phyloP scores from a whole-genome alignment of 1,140 invertebrate genomes.

The Prorops nasuta region DNA sequence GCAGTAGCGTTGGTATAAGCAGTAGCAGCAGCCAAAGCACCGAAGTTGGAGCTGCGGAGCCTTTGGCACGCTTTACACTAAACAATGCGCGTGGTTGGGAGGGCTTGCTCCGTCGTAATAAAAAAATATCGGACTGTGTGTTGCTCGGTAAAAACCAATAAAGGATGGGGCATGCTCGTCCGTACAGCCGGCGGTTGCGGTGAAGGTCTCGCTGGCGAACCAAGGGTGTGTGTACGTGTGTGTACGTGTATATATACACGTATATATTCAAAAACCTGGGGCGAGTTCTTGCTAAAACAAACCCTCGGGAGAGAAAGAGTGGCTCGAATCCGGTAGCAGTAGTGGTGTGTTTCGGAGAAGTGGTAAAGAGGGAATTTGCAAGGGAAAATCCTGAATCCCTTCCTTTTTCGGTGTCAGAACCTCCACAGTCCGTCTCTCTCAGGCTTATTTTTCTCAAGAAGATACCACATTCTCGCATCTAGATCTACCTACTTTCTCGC shows the following conservation, averaged over 20 bases:
- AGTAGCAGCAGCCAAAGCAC: too few relatives aligned
- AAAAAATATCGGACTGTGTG: constrained; percentile 42
- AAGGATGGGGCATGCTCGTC: constrained; percentile 45
- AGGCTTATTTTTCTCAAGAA: constrained; percentile 24
- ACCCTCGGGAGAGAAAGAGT: constrained; percentile 36
- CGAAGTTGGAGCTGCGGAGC: too few relatives aligned
- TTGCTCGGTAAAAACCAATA: constrained; percentile 54
- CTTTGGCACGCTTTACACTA: constrained; percentile 30
- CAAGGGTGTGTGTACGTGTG: constrained; percentile 13
- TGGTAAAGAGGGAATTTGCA: constrained; percentile 55
- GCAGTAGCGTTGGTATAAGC: too few relatives aligned
- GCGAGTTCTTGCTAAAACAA: constrained; percentile 52
- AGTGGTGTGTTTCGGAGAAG: constrained; percentile 40
- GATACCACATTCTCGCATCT: too few relatives aligned
- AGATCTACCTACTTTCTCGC: too few relatives aligned
- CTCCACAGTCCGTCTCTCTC: constrained; percentile 39
- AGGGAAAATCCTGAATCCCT: constrained; percentile 45
- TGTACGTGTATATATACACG: constrained; percentile 4
- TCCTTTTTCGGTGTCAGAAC: constrained; percentile 42
- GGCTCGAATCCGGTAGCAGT: constrained; percentile 21
- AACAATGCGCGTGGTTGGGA: constrained; percentile 26
- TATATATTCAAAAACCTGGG: constrained; percentile 28
- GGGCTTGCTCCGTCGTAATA: constrained; percentile 33
- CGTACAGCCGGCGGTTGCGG: constrained; percentile 45
- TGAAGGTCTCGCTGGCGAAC: constrained; percentile 38